Evolutionary conservation across 2,113 vertebrate species (phyloP).

Genomic region (Gymnorhina tibicen): DNA sequence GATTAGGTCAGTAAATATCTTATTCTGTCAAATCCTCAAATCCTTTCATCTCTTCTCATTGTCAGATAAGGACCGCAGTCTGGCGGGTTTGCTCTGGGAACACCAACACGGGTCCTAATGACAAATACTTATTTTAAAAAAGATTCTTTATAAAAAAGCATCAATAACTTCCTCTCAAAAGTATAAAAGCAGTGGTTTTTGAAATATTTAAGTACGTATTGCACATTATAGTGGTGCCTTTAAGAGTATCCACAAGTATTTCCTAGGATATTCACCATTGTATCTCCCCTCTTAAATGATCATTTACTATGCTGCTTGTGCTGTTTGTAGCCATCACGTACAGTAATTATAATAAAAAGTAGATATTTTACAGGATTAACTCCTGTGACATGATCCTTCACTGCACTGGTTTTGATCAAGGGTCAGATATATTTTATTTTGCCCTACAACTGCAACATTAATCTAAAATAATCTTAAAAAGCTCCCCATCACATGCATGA

Average conservation of each 20-base stretch:
- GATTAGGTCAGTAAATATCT: slow-evolving; percentile 14
- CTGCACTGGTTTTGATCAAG: not conserved
- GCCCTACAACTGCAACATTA: not conserved
- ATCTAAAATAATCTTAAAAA: slow-evolving; percentile 11
- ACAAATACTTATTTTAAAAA: not conserved
- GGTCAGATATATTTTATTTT: not conserved
- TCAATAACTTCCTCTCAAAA: not conserved
- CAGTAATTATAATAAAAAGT: slow-evolving; percentile 8
- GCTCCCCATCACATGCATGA: not conserved
- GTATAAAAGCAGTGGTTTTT: not conserved
- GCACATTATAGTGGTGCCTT: not conserved
- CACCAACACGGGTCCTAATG: rapidly evolving
- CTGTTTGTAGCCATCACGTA: not conserved
- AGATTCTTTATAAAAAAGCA: not conserved
- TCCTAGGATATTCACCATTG: not conserved
- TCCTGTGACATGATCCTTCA: not conserved
- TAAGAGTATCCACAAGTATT: not conserved
- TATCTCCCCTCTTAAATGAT: not conserved
- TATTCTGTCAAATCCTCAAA: slow-evolving; percentile 28
- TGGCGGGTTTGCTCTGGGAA: not conserved
- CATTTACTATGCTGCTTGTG: not conserved
- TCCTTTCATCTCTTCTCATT: slow-evolving; percentile 16
- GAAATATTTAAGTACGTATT: not conserved
- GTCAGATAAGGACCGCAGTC: not conserved
- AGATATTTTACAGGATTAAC: not conserved